These are phyloP conservation scores for Pantherophis guttatus DNA, from an alignment of 2,113 vertebrate species.

Conservation along the genomic window DNA sequence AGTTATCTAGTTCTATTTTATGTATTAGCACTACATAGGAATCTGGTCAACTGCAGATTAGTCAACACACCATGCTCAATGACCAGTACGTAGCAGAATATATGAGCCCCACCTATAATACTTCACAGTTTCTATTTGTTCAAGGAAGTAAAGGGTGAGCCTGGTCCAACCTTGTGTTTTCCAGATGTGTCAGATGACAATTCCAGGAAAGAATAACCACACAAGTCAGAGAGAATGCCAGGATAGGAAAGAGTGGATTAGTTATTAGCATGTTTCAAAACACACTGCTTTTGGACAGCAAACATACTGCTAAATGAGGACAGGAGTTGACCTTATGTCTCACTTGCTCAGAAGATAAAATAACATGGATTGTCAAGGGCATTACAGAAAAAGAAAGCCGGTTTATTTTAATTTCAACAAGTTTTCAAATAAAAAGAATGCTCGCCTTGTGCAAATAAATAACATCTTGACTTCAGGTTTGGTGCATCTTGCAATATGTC, in stretches of 20 bases:
- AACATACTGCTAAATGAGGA: not conserved
- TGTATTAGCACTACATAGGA: not conserved
- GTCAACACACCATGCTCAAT: not conserved
- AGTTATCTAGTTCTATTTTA: not conserved
- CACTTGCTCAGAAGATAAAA: slow-evolving; percentile 13
- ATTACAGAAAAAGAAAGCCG: not conserved
- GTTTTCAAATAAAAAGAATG: slow-evolving; percentile 7
- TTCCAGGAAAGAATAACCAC: not conserved
- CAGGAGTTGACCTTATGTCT: not conserved
- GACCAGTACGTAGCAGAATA: not conserved
- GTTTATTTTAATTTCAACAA: not conserved
- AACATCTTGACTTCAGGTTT: not conserved
- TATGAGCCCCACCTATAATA: not conserved
- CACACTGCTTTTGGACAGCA: not conserved
- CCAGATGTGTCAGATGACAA: not conserved
- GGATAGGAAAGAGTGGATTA: not conserved
- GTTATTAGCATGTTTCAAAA: not conserved
- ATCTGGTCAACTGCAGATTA: not conserved
- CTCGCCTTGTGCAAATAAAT: not conserved
- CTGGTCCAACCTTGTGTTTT: not conserved
- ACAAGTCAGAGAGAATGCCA: not conserved
- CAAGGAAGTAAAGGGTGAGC: not conserved
- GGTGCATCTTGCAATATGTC: not conserved
- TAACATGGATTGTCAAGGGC: not conserved
- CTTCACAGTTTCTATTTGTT: not conserved